Base-by-base conservation (phyloP, 2,113 vertebrate genomes). In the Zapus hudsonius region DNA sequence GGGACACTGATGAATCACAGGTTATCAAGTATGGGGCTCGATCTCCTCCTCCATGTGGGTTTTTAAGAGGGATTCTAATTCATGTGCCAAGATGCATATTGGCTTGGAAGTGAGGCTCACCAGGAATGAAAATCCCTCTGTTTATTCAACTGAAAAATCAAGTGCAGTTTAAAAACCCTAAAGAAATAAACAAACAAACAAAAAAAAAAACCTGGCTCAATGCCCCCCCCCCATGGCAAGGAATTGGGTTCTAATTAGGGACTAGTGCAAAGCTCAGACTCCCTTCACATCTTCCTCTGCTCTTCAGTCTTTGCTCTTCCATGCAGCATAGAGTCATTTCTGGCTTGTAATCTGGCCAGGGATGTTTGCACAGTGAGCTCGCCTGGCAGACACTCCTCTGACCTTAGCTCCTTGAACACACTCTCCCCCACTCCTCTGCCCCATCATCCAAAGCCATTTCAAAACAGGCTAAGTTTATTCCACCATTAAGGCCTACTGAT, bases 41-140 rank as follows among this genome's bases (percentile, higher is more conserved):
- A 59, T 42, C 72, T 87, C 59, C 72, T 87, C 59, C 72, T 74
- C 64, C 16, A 38, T 15, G 16, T 6, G 22, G 57, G 47, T 15
- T 76, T 86, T 90, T 84, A 59, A 85, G 44, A 79, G 7, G 74
- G 42, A 76, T 92, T 95, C 86, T 72, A 67, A 88, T 88, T 90
- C 29, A 75, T 36, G 42, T 61, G 57, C 76, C 82, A 87, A 59
- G 63, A 74, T 63, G 44, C 1, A 11, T 89, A 90, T 57, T 92
- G 82, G 75, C 74, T 90, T 90, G 63, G 87, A 94, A 96, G 82
- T 40, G 76, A 80, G 90, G 61, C 52, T 89, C 89, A 57, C 42
- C 12, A 67, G 12, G 84, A 92, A n/a, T n/a, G 82, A 96, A 96
- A 69, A 95, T 70, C 44, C 81, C 17, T 92, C 93, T 95, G 82